Conservation (phyloP, 2,113 vertebrate genomes). For the Bufo gargarizans region DNA sequence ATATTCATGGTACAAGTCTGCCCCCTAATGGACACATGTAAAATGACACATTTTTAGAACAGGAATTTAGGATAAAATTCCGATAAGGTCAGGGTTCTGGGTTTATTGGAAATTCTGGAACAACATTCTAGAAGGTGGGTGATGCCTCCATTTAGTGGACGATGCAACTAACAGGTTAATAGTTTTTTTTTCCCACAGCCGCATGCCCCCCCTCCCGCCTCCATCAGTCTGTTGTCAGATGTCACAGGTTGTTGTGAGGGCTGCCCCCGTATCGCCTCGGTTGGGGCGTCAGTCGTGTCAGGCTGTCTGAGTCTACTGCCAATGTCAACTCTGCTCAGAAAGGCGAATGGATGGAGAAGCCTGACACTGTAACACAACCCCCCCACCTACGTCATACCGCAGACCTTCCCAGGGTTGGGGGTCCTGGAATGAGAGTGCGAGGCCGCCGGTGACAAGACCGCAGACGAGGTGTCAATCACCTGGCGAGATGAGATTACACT, state of each 20-base stretch:
- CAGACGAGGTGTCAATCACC: background rate
- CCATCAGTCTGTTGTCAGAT: conserved; percentile 30
- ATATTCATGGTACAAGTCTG: background rate
- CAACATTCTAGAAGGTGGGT: too few relatives aligned
- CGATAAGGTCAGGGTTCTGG: too few relatives aligned
- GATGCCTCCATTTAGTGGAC: too few relatives aligned
- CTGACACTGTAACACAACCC: conserved; percentile 19
- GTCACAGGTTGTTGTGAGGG: conserved; percentile 32
- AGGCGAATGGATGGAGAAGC: too few relatives aligned
- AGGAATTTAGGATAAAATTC: too few relatives aligned
- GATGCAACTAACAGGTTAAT: conserved; percentile 10
- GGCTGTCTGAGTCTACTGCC: conserved; percentile 8
- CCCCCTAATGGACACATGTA: conserved; percentile 8
- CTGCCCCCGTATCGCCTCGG: background rate
- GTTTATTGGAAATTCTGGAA: too few relatives aligned
- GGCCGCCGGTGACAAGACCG: too few relatives aligned
- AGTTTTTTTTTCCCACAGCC: background rate
- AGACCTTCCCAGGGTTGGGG: conserved; percentile 6
- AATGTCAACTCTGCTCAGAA: conserved; percentile 2
- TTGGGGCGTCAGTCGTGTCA: conserved; percentile 13
- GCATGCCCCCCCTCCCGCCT: background rate
- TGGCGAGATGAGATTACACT: background rate
- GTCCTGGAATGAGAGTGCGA: background rate
- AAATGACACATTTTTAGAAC: too few relatives aligned
- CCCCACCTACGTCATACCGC: background rate